Evolutionary conservation across 2,797 vertebrate genomes (phyloP).

Genomic region (Mionectes olivaceus): DNA sequence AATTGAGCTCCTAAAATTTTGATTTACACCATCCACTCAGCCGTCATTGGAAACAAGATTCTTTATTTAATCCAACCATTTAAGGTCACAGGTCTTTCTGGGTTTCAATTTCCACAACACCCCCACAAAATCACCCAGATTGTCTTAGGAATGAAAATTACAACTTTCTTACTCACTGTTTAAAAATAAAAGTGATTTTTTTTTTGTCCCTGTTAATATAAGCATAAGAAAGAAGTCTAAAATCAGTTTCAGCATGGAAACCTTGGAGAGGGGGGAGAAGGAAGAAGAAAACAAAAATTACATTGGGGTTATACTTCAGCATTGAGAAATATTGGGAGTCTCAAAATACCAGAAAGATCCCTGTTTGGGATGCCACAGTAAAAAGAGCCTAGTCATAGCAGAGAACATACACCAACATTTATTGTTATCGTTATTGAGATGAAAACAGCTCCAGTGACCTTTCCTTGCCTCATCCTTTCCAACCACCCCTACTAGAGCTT

Average conservation of each 20-base stretch:
- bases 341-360: conserved; percentile 4
- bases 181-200: conserved; percentile 40
- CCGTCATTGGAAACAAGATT: conserved; percentile 13
- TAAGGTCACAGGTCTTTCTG: neutral
- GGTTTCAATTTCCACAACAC: neutral
- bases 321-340: neutral
- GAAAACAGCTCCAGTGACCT: conserved; percentile 63
- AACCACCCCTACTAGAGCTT: conserved; percentile 54
- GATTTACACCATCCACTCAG: neutral
- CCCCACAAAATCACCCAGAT: conserved; percentile 7
- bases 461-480: conserved; percentile 68
- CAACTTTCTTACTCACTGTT: conserved; percentile 5
- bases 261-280: neutral
- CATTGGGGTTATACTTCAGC: neutral
- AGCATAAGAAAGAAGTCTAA: neutral
- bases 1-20: conserved; percentile 20
- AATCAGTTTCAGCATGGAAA: neutral
- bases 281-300: neutral
- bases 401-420: neutral
- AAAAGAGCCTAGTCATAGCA: conserved; percentile 26
- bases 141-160: conserved; percentile 28
- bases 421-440: conserved; percentile 19
- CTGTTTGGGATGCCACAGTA: neutral
- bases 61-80: neutral
- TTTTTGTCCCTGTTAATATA: neutral